Evolutionary conservation across 2,888 invertebrate species (phyloP).

Genomic region (Koerneria pararmatus): DNA sequence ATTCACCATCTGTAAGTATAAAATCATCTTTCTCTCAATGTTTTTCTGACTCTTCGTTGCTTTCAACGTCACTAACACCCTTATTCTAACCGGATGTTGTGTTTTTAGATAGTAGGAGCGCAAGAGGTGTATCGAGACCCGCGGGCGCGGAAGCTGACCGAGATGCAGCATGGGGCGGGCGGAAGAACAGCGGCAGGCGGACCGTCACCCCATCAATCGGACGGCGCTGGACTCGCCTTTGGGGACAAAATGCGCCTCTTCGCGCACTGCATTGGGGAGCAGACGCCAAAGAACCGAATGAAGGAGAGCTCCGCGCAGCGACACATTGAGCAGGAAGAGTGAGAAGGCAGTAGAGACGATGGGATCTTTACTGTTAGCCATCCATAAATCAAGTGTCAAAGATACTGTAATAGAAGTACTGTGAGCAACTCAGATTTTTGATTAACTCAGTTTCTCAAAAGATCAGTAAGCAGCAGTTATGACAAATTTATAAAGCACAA

Average conservation of each 20-base stretch:
- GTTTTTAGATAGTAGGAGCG: conserved; percentile 78
- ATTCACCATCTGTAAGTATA: conserved; percentile 7
- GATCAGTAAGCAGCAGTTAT: too few relatives aligned
- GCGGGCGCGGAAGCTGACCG: conserved; percentile 65
- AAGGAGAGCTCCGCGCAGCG: conserved; percentile 92
- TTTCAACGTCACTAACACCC: too few relatives aligned
- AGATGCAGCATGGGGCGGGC: conserved; percentile 47
- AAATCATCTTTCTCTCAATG: neutral
- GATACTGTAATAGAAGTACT: too few relatives aligned
- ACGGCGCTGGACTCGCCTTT: conserved; percentile 71
- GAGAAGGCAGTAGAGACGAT: too few relatives aligned
- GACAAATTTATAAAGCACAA: too few relatives aligned
- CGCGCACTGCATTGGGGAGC: conserved; percentile 86
- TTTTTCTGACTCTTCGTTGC: neutral
- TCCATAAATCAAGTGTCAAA: too few relatives aligned
- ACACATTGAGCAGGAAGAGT: conserved; percentile 75
- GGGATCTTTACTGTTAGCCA: too few relatives aligned
- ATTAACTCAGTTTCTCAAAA: too few relatives aligned
- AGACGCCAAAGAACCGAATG: conserved; percentile 87
- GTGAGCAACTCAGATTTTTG: too few relatives aligned
- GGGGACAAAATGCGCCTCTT: conserved; percentile 99
- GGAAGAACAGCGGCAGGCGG: too few relatives aligned
- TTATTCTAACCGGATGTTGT: neutral
- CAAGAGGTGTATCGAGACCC: conserved; percentile 86
- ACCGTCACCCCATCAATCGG: too few relatives aligned